Evolutionary conservation across 2,797 vertebrate species (phyloP), one percentile per base, ranked within the genome.

Genomic region (Parauchenoglanis punctatus): DNA sequence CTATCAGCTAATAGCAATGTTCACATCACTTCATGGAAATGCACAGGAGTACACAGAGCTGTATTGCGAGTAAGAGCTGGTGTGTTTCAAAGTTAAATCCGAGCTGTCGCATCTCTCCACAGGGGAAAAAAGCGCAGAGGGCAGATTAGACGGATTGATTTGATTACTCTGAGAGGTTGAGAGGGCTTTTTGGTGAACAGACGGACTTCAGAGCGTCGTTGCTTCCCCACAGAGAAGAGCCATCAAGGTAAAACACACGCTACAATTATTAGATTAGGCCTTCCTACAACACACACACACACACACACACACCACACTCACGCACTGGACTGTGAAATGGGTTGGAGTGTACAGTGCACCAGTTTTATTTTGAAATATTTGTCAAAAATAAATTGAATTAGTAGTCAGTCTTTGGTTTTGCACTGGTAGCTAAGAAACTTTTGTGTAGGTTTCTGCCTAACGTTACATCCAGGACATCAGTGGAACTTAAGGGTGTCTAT

Each of bases 141-240:
- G 96, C 96, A 96, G 96, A 97, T 99, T 97, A 99, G 97, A 98
- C 96, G 97, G 97, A 97, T 97, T 98, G 97, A 98, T 99, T 99
- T 98, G 98, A 99, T 99, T 99, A 99, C 97, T 97, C 97, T 96
- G 97, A 98, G 97, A 98, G 97, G 97, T 96, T 89, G 97, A 96
- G 95, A 94, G 96, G 96, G 96, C 95, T 65, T 94, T 97, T 94
- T 93, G 95, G 96, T 96, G 96, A 95, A 93, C 97, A 96, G 63
- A 93, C 92, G 89, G 95, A 97, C 96, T 94, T 96, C 97, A 98
- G 98, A 97, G 96, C 95, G 93, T 94, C 8, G 96, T 93, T 94
- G 96, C 95, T 95, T 96, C 97, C 97, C 95, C 95, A 96, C 95
- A n/a, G 87, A 88, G 87, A 75, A 81, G 65, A 88, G 77, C 67